Base-by-base conservation (phyloP, 2,797 vertebrate species). In the Lepilemur ruficaudatus region DNA sequence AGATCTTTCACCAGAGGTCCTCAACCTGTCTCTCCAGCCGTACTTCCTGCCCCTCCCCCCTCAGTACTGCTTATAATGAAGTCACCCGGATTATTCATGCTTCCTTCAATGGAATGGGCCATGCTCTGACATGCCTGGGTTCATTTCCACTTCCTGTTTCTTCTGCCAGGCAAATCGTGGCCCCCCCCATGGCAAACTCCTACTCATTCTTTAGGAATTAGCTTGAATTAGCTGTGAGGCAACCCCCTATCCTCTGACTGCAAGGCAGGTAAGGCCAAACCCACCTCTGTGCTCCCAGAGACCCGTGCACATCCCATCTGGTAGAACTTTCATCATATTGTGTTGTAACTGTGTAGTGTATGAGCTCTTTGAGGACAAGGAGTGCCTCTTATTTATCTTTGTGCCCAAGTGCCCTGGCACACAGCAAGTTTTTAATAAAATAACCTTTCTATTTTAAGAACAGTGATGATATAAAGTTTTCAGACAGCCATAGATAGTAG, bases 1-100 rank as follows among this genome's bases (percentile, higher is more conserved):
- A 11, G 12, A 38, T 87, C 80, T 94, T 95, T 93, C 82, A 76
- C 84, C 92, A 95, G 43, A 2, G 0, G n/a, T 93, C 57, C n/a
- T 70, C 75, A 97, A 92, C 79, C 95, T 87, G 79, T 97, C 72
- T 95, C 95, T 97, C 95, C 82, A 94, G 86, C 61, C 63, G 20
- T 41, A 46, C 55, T 94, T 96, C 96, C 91, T 97, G 96, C 2
- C 69, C 52, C 76, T 94, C 84, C 72, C 23, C 75, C 55, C 7
- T 95, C 22, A 35, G 6, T 32, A 72, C 50, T 57, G 38, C 15
- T 85, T 91, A 55, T 35, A 46, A n/a, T 17, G 70, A 63, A 65
- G 13, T 82, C 93, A 43, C 89, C 67, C 83, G 18, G 75, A 89
- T 97, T 97, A 97, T 89, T 97, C 96, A 97, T 12, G 23, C 86